Percentiles rank a stretch among this genome's conserved stretches.
Evolutionary conservation across 2,888 invertebrate genomes (phyloP).

Genomic region (Xylota sylvarum): DNA sequence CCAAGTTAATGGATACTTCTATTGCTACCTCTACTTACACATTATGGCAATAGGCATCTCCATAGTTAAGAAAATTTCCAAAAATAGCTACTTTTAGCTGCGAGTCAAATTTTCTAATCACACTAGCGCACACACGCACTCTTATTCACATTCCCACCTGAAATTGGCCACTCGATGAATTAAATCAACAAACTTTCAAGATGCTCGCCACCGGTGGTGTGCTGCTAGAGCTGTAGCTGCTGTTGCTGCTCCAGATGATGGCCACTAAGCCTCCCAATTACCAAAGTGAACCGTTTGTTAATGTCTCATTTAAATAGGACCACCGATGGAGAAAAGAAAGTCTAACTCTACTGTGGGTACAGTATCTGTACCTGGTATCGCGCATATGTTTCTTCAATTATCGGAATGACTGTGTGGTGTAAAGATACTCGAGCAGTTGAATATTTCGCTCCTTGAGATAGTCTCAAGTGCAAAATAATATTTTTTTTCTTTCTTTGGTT

Average conservation of each 20-base stretch:
- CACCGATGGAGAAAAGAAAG: slow-evolving; percentile 65
- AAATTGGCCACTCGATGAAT: slow-evolving; percentile 61
- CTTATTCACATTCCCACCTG: slow-evolving; percentile 21
- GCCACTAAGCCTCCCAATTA: slow-evolving; percentile 69
- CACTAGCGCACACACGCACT: slow-evolving; percentile 11
- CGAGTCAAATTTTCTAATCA: slow-evolving; percentile 30
- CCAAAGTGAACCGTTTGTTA: slow-evolving; percentile 46
- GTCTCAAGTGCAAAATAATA: slow-evolving; percentile 73
- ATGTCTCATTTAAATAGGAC: slow-evolving; percentile 67
- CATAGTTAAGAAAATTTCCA: neutral
- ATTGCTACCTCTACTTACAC: no score
- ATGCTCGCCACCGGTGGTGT: slow-evolving; percentile 39
- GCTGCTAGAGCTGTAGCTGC: slow-evolving; percentile 40
- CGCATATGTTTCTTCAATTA: slow-evolving; percentile 52
- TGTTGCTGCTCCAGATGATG: slow-evolving; percentile 59
- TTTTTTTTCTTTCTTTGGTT: slow-evolving; percentile 43
- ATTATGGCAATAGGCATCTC: no score
- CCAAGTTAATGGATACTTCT: no score
- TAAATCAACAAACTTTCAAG: slow-evolving; percentile 57
- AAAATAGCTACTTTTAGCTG: slow-evolving; percentile 11
- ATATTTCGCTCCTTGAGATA: slow-evolving; percentile 61
- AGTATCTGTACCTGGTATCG: slow-evolving; percentile 32
- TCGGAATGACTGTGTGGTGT: slow-evolving; percentile 38
- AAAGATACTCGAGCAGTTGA: slow-evolving; percentile 55
- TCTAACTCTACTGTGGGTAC: slow-evolving; percentile 41